phyloP scores from a whole-genome alignment of 2,113 vertebrate species.

The Paracanthobrama guichenoti region DNA sequence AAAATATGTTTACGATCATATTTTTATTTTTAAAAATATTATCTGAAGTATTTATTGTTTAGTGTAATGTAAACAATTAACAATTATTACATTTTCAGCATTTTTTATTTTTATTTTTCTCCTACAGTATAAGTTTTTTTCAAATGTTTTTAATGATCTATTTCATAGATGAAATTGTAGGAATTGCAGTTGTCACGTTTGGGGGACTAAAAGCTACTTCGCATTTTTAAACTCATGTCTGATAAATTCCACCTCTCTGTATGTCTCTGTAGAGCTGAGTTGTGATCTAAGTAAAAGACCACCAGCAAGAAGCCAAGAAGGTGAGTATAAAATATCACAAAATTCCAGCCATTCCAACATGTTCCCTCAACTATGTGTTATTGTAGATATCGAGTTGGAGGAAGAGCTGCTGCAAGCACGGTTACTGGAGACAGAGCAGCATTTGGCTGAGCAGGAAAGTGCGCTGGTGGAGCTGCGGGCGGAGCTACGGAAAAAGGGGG shows the following conservation, averaged over 20 bases:
- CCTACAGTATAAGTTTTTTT: too few relatives aligned
- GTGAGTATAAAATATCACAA: conserved; percentile 58
- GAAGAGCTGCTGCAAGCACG: conserved; percentile 81
- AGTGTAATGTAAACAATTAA: background rate
- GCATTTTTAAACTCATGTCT: background rate
- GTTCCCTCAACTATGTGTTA: conserved; percentile 3
- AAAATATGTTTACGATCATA: background rate
- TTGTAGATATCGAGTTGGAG: conserved; percentile 68
- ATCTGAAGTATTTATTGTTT: background rate
- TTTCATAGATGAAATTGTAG: too few relatives aligned
- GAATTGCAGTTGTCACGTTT: background rate
- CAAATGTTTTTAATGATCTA: too few relatives aligned
- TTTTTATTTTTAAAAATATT: background rate
- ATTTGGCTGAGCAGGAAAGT: conserved; percentile 81
- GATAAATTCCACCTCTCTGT: background rate
- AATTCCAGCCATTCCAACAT: background rate
- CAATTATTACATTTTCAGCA: background rate
- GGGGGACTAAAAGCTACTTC: background rate
- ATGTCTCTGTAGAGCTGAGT: conserved; percentile 70
- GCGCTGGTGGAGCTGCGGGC: conserved; percentile 77
- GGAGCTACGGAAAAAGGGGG: conserved; percentile 85
- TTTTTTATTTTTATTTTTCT: background rate
- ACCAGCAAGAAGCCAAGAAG: conserved; percentile 70
- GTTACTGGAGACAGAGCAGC: conserved; percentile 79
- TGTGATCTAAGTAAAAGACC: conserved; percentile 76